Percentiles rank a stretch among this genome's conserved stretches.
These are phyloP conservation scores for Digitonthophagus gazella DNA, from an alignment of 2,888 invertebrate genomes.

Conservation along the genomic window DNA sequence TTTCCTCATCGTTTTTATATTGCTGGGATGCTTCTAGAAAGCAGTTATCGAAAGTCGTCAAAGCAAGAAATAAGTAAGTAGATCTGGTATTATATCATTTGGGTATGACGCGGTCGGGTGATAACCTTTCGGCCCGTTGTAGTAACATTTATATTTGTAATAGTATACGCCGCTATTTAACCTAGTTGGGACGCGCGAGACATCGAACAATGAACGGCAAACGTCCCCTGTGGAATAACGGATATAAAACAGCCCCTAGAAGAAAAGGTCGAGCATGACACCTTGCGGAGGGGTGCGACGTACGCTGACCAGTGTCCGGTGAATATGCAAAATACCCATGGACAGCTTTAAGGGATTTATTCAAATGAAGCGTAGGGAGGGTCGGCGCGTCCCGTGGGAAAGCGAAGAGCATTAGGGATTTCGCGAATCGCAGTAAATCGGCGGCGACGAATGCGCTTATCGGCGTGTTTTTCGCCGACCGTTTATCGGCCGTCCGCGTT, in stretches of 20 bases:
- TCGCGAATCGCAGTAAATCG: background rate
- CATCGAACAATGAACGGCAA: background rate
- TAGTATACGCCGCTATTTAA: background rate
- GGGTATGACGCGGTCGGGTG: background rate
- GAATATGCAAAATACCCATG: slow-evolving; percentile 42
- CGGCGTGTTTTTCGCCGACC: background rate
- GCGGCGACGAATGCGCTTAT: background rate
- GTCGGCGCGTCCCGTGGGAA: slow-evolving; percentile 35
- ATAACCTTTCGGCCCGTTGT: background rate
- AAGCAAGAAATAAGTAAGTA: background rate
- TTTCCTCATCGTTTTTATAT: background rate
- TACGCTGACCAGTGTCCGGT: slow-evolving; percentile 39
- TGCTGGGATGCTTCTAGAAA: background rate
- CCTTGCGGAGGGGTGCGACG: slow-evolving; percentile 29
- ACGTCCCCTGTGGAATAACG: background rate
- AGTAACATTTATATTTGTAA: background rate
- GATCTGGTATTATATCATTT: background rate
- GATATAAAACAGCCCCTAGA: background rate
- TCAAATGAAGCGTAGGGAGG: slow-evolving; percentile 39
- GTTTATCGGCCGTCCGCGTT: background rate
- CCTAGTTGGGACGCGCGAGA: background rate
- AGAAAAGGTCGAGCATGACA: slow-evolving; percentile 18
- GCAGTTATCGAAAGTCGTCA: background rate
- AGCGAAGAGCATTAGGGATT: slow-evolving; percentile 22
- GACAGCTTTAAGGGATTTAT: slow-evolving; percentile 43